Evolutionary conservation across 1,140 invertebrate species (phyloP).

Genomic region (Drosophila parabipectinata): DNA sequence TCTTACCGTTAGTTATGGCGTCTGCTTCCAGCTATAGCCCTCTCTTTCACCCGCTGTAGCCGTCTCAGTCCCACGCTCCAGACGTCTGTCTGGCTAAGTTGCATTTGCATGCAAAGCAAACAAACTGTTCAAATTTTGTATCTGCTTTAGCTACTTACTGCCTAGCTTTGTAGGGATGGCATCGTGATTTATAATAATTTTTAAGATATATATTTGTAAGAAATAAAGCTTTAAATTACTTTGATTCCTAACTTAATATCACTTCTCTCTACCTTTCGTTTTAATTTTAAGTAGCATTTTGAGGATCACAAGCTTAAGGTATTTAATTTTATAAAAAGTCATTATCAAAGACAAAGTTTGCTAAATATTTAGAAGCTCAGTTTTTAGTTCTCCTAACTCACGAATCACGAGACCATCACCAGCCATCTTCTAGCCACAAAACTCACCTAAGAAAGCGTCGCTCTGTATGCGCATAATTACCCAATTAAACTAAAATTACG

Average conservation of each 20-base stretch:
- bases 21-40: constrained; percentile 16
- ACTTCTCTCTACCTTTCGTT: no score
- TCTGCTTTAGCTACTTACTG: constrained; percentile 26
- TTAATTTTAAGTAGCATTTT: no score
- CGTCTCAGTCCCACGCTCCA: constrained; percentile 1
- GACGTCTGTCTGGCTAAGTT: constrained; percentile 25
- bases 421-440: constrained; percentile 6
- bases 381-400: background rate
- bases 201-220: no score
- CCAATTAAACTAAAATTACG: constrained; percentile 83
- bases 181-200: constrained; percentile 9
- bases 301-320: no score
- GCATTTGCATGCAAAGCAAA: constrained; percentile 61
- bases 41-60: background rate
- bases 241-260: no score
- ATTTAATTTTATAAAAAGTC: no score
- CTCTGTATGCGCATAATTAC: constrained; percentile 82
- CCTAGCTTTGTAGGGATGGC: background rate
- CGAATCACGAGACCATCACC: constrained; percentile 30
- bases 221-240: no score
- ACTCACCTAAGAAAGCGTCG: constrained; percentile 34
- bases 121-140: constrained; percentile 47
- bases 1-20: constrained; percentile 69
- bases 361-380: no score
- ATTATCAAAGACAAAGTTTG: no score